These are phyloP conservation scores for Myotis pilosus DNA, from an alignment of 2,797 vertebrate genomes.

Conservation along the genomic window DNA sequence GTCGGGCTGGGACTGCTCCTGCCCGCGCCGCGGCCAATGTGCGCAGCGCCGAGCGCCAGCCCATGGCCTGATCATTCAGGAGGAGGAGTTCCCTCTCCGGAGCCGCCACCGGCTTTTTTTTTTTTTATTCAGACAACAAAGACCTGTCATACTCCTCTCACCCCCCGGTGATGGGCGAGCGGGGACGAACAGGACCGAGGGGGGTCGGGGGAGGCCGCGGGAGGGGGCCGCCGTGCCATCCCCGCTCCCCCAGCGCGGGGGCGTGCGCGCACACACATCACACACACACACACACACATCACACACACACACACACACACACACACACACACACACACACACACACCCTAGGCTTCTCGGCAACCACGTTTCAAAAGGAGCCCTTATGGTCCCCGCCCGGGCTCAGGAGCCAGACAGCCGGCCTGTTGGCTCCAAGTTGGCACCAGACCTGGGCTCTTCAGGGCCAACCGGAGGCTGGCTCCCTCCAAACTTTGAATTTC, in stretches of 20 bases:
- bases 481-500: neutral
- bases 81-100: too few relatives aligned
- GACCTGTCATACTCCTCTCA: constrained; percentile 95
- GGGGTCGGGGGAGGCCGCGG: constrained; percentile 58
- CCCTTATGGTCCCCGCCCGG: neutral
- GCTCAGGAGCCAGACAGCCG: neutral
- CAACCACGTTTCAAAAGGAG: constrained; percentile 48
- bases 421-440: constrained; percentile 1
- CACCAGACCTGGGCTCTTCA: too few relatives aligned
- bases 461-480: neutral
- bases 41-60: constrained; percentile 96
- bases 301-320: neutral
- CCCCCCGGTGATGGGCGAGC: constrained; percentile 88
- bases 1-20: constrained; percentile 95
- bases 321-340: neutral
- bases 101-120: too few relatives aligned
- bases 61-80: constrained; percentile 96
- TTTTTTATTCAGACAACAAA: constrained; percentile 98
- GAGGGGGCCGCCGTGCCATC: neutral
- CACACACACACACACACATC: neutral
- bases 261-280: neutral
- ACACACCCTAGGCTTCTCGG: constrained; percentile 57
- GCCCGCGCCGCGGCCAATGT: constrained; percentile 95
- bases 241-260: neutral
- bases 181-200: constrained; percentile 84